Conservation (phyloP, 2,797 vertebrate genomes). For the Epinephelus coioides region DNA sequence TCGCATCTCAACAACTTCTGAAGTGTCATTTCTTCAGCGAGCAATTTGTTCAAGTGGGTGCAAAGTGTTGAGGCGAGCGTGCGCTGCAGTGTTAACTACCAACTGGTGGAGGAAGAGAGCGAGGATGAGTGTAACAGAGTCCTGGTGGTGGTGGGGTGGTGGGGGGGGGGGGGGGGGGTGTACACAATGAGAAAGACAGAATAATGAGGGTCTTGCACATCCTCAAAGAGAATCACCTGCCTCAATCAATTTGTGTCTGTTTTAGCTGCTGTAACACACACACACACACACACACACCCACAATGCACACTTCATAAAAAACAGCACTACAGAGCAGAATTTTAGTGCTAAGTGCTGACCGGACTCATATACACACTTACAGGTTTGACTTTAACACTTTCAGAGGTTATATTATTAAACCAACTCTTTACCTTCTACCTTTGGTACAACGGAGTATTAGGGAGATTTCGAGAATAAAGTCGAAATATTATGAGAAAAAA, state of each 20-base stretch:
- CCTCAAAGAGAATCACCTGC: conserved; percentile 33
- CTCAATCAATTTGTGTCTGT: conserved; percentile 39
- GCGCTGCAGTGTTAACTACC: conserved; percentile 23
- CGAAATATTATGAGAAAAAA: too few relatives aligned
- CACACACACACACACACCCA: background rate
- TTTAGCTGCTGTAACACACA: conserved; percentile 1
- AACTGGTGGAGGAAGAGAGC: background rate
- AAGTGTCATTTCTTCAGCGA: conserved; percentile 51
- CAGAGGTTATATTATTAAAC: background rate
- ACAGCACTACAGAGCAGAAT: conserved; percentile 14
- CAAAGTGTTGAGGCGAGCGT: conserved; percentile 31
- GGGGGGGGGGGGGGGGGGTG: background rate
- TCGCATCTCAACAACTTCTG: conserved; percentile 35
- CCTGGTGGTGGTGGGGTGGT: background rate
- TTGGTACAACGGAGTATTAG: too few relatives aligned
- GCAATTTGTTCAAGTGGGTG: conserved; percentile 56
- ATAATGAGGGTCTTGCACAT: background rate
- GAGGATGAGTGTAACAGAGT: background rate
- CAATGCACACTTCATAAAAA: background rate
- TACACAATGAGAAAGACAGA: background rate
- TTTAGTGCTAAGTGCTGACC: conserved; percentile 35
- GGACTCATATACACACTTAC: background rate
- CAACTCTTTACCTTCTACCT: background rate
- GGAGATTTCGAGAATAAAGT: too few relatives aligned
- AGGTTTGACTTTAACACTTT: conserved; percentile 17